Percentiles rank a stretch among this genome's conserved stretches.
Evolutionary conservation across 2,888 invertebrate genomes (phyloP).

Genomic region (Tuta absoluta): DNA sequence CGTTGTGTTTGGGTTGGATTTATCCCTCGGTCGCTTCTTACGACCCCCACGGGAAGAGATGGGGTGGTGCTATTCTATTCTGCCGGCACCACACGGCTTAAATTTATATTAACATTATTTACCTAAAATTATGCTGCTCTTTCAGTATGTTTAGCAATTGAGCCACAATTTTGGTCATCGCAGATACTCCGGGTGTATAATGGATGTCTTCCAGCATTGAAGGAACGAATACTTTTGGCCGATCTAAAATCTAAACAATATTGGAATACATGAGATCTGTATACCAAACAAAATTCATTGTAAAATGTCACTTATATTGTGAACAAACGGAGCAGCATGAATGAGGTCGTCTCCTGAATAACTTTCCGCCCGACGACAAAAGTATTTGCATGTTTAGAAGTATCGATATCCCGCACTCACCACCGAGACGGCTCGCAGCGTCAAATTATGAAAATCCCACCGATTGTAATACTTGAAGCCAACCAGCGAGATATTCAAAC

Average conservation of each 20-base stretch:
- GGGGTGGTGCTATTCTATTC: too few species aligned
- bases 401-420: constrained; percentile 42
- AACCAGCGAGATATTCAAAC: constrained; percentile 47
- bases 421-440: constrained; percentile 66
- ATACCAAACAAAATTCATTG: neutral
- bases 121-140: constrained; percentile 69
- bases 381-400: constrained; percentile 22
- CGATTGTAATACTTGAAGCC: constrained; percentile 69
- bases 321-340: constrained; percentile 5
- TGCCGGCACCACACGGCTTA: too few species aligned
- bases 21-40: too few species aligned
- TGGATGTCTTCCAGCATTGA: constrained; percentile 52
- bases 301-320: neutral
- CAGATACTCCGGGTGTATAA: constrained; percentile 60
- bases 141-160: constrained; percentile 58
- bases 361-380: neutral
- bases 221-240: constrained; percentile 51
- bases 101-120: too few species aligned
- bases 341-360: constrained; percentile 15
- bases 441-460: constrained; percentile 71
- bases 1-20: too few species aligned
- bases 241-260: constrained; percentile 50
- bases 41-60: too few species aligned
- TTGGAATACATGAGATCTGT: neutral
- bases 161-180: constrained; percentile 65